Conservation (phyloP, 2,113 vertebrate genomes). For the Pelusios castaneus region DNA sequence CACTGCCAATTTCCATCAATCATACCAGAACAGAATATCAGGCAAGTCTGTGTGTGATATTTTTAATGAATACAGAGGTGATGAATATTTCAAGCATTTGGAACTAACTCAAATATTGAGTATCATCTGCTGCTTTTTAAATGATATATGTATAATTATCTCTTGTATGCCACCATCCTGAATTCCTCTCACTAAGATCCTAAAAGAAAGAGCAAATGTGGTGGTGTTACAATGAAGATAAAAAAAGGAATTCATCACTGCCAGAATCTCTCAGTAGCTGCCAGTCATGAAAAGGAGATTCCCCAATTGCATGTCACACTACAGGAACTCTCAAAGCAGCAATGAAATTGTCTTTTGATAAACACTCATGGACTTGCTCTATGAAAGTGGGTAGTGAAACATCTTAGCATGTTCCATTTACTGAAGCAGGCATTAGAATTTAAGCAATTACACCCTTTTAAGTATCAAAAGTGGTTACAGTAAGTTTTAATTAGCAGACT, state of each 20-base stretch:
- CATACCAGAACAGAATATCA: not conserved
- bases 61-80: not conserved
- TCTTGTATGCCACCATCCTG: not conserved
- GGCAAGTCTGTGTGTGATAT: not conserved
- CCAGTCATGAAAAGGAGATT: not conserved
- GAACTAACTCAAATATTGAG: not conserved
- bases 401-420: too few relatives aligned
- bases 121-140: not conserved
- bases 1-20: not conserved
- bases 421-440: not conserved
- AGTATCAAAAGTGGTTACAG: not conserved
- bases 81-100: not conserved
- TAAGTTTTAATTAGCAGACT: not conserved
- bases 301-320: not conserved
- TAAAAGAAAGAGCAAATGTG: not conserved
- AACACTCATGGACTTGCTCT: not conserved
- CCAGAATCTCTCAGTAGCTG: rapidly evolving
- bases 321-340: not conserved
- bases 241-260: not conserved
- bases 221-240: not conserved
- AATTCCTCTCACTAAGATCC: not conserved
- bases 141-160: not conserved
- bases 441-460: not conserved
- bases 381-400: not conserved
- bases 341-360: not conserved